Evolutionary conservation across 2,113 vertebrate species (phyloP).

Genomic region (Gallinago media): DNA sequence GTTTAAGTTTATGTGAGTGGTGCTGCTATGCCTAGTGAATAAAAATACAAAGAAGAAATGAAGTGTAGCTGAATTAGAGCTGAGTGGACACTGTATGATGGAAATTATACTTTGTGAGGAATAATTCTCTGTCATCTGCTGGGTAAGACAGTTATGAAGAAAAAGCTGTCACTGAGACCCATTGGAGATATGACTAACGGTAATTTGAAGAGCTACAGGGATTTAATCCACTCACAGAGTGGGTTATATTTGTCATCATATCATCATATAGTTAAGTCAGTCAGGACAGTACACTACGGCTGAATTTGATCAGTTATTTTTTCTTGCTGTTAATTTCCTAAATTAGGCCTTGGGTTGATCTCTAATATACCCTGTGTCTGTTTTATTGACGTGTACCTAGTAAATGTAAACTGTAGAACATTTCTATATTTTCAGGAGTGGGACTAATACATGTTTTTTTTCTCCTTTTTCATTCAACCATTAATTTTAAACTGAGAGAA

Average conservation of each 20-base stretch:
- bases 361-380: background rate
- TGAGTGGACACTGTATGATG: background rate
- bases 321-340: background rate
- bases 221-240: background rate
- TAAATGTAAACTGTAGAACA: background rate
- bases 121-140: background rate
- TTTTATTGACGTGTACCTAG: background rate
- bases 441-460: background rate
- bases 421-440: background rate
- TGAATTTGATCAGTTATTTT: background rate
- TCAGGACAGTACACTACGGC: rapidly evolving
- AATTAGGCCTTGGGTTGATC: background rate
- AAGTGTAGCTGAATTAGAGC: background rate
- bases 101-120: background rate
- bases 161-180: background rate
- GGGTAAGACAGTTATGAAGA: background rate
- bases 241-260: background rate
- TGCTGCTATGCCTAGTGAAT: background rate
- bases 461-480: background rate
- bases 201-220: background rate
- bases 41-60: background rate
- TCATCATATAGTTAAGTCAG: background rate
- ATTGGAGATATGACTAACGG: background rate
- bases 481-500: background rate
- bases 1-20: background rate